These are phyloP conservation scores for Riparia riparia DNA, from an alignment of 2,113 vertebrate genomes.

Conservation along the genomic window DNA sequence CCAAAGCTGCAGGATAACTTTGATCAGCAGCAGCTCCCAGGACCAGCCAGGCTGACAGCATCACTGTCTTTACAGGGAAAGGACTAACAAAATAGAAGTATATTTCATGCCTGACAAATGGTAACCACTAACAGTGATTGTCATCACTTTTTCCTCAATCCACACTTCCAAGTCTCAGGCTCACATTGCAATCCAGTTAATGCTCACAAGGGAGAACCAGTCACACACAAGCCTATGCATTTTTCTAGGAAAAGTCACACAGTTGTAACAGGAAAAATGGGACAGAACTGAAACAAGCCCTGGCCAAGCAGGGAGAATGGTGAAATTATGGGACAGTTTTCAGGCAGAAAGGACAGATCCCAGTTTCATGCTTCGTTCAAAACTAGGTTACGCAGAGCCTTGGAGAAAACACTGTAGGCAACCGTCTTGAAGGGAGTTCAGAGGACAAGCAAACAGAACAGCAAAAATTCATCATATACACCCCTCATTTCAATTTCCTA, in stretches of 20 bases:
- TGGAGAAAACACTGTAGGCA: not conserved
- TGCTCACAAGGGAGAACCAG: not conserved
- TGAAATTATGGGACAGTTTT: not conserved
- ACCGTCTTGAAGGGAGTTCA: not conserved
- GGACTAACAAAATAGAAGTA: not conserved
- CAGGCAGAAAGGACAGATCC: not conserved
- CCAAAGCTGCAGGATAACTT: not conserved
- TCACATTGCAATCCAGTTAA: not conserved
- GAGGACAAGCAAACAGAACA: not conserved
- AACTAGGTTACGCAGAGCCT: not conserved
- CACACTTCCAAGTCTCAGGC: not conserved
- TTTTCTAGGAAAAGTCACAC: not conserved
- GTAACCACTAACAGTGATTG: not conserved
- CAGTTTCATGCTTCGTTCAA: not conserved
- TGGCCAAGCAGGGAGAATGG: not conserved
- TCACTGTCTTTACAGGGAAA: not conserved
- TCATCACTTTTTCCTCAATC: not conserved
- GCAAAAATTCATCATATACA: not conserved
- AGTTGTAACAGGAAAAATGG: not conserved
- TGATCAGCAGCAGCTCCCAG: not conserved
- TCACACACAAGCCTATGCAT: rapidly evolving
- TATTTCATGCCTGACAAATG: not conserved
- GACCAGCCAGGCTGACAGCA: not conserved
- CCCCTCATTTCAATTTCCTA: not conserved
- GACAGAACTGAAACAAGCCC: not conserved